Base-by-base conservation (phyloP, 2,113 vertebrate species). In the Scophthalmus maximus region DNA sequence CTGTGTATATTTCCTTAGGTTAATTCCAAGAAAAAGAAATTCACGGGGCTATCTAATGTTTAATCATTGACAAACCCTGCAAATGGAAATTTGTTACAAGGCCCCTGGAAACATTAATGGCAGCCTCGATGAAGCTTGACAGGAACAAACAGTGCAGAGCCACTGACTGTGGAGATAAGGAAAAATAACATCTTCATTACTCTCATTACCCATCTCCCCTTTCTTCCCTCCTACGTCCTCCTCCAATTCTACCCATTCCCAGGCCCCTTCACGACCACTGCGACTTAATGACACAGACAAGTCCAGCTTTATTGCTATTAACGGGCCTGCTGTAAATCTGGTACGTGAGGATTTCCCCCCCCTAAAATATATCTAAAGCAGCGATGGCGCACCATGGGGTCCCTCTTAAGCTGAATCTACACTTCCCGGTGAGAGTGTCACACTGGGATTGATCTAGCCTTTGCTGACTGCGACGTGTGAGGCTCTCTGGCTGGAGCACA, bases 351-450 rank as follows among this genome's bases (percentile, higher is more conserved):
- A 79, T 83, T 79, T 63, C 1, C 36, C 38, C 59, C 47, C 38
- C 59, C 47, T 63, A 61, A 78, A 89, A 77, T 82, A 84, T 69
- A 68, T 63, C 44, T 40, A 15, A 75, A 81, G 77, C 56, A 32
- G 47, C 8, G 53, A 86, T 63, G 49, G 68, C 78, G 17, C 83
- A 73, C 73, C 83, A 67, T 81, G 82, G 80, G 86, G 72, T 72
- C 78, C 27, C 30, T 58, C 66, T 76, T 81, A 81, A 84, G 61
- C 78, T 74, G 68, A 81, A 81, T 68, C 73, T 66, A 62, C 55
- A 76, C 72, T 63, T 68, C 68, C 58, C 60, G 63, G 77, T 65
- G 73, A 58, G 63, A 49, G 61, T 76, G 76, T 75, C 68, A 83
- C 77, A 69, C 64, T 60, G 58, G 65, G 73, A 69, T 49, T 46